Evolutionary conservation across 2,113 vertebrate species (phyloP).

Genomic region (Diadophis punctatus): DNA sequence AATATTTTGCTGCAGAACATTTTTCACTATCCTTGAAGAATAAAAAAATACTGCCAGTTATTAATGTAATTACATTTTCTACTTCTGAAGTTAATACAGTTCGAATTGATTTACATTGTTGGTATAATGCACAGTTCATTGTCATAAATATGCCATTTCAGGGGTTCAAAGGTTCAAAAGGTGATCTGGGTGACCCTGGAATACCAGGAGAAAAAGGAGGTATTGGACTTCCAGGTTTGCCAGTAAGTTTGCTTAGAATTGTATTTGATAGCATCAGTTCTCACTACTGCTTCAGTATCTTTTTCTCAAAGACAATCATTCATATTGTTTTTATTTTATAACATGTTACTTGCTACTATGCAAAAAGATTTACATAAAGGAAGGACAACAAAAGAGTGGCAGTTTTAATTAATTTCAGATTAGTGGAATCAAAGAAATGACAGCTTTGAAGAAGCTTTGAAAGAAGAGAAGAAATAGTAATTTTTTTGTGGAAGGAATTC

Average conservation of each 20-base stretch:
- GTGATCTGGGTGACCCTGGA: slow-evolving; percentile 88
- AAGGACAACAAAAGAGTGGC: not conserved
- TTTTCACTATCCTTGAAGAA: not conserved
- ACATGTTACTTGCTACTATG: not conserved
- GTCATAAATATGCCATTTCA: slow-evolving; percentile 56
- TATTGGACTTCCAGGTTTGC: slow-evolving; percentile 88
- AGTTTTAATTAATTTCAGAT: not conserved
- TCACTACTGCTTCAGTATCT: slow-evolving; percentile 7
- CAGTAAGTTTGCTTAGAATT: slow-evolving; percentile 73
- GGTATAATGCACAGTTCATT: not conserved
- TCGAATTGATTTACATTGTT: not conserved
- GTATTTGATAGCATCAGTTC: not conserved
- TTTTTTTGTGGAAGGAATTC: not conserved
- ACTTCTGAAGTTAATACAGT: not conserved
- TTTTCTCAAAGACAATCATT: not conserved
- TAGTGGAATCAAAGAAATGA: not conserved
- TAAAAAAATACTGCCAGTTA: not conserved
- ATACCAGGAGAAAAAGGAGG: slow-evolving; percentile 88
- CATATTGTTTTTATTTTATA: not conserved
- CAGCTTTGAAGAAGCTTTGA: not conserved
- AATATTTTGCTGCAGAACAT: not conserved
- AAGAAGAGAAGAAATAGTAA: not conserved
- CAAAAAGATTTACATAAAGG: not conserved
- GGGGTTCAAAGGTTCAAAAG: slow-evolving; percentile 95
- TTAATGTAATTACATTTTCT: slow-evolving; percentile 2